Base-by-base conservation (phyloP, 1,140 invertebrate genomes). In the Pentalonia nigronervosa region DNA sequence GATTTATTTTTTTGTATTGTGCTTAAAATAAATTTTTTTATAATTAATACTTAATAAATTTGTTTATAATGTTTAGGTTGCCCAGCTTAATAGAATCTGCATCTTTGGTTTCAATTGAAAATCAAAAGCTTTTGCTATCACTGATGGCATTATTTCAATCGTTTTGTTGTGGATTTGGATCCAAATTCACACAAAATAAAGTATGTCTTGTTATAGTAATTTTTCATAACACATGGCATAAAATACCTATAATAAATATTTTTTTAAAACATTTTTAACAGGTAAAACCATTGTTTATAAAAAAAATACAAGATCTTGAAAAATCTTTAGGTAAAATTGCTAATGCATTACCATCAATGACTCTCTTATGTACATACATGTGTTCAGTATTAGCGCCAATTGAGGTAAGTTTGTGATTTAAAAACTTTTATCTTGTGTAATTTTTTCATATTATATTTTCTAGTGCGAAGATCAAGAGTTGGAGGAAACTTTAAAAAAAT, bases 321-420 rank as follows among this genome's bases (percentile, higher is more conserved):
- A 94, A 94, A 84, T 94, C 94, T 87, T 94, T 96, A 41, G 95
- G 95, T 56, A 95, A 94, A 94, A 94, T 95, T 47, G 91, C 93
- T 94, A 95, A 94, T 93, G 94, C 95, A 94, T 95, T 94, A 93
- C 95, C 96, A 36, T 96, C 95, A 87, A 95, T 96, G 56, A 95
- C 96, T 94, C 94, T 96, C 86, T 95, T 97, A 67, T 96, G 96
- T 83, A 95, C 96, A 0, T 97, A 96, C 95, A 94, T 96, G 11
- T 95, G 95, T 53, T 96, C 96, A 20, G 95, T 96, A n/a, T 94
- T 96, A 20, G 94, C 95, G 93, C 95, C 94, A 90, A 90, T 94
- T 76, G 92, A 94, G 94, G 94, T 95, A 90, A 94, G 83, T 90
- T 17, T 36, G 3, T 34, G 14, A 41, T 47, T 91, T 21, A 23